A percentile compares a stretch with the other conserved stretches of the same genome.
Evolutionary conservation across 2,113 vertebrate genomes (phyloP).

Genomic region (Gnathonemus echidnorhynchus): DNA sequence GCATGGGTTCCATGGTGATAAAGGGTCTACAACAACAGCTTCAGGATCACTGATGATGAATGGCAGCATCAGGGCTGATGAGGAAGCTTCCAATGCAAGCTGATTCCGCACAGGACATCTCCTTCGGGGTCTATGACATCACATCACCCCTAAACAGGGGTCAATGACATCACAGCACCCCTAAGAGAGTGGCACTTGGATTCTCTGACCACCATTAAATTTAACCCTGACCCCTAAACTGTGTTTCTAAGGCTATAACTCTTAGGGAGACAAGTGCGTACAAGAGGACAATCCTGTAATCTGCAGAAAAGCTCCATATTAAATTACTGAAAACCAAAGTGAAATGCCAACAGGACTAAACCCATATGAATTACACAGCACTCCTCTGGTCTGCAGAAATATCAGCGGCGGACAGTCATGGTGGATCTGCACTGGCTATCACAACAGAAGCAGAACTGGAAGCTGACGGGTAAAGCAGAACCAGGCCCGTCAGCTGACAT

Average conservation of each 20-base stretch:
- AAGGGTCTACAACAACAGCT: neutral
- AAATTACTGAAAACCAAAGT: neutral
- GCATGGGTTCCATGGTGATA: neutral
- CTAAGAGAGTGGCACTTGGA: neutral
- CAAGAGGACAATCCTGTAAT: neutral
- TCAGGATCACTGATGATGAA: neutral
- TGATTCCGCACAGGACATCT: neutral
- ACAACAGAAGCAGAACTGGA: neutral
- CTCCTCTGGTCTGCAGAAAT: neutral
- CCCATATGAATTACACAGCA: neutral
- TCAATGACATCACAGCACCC: neutral
- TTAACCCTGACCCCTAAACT: neutral
- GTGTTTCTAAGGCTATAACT: neutral
- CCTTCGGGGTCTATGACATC: neutral
- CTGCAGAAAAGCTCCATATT: neutral
- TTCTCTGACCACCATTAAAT: neutral
- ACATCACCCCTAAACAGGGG: neutral
- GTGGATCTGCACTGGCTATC: neutral
- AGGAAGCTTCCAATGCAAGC: neutral
- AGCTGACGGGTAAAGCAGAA: neutral
- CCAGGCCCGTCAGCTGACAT: neutral
- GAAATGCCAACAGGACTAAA: neutral
- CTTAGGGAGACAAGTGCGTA: neutral
- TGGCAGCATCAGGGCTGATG: neutral
- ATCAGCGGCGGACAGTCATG: neutral